A percentile compares a stretch with the other conserved stretches of the same genome.
These are phyloP conservation scores for Odontamblyopus lacepedii DNA, from an alignment of 2,797 vertebrate genomes.

Conservation along the genomic window DNA sequence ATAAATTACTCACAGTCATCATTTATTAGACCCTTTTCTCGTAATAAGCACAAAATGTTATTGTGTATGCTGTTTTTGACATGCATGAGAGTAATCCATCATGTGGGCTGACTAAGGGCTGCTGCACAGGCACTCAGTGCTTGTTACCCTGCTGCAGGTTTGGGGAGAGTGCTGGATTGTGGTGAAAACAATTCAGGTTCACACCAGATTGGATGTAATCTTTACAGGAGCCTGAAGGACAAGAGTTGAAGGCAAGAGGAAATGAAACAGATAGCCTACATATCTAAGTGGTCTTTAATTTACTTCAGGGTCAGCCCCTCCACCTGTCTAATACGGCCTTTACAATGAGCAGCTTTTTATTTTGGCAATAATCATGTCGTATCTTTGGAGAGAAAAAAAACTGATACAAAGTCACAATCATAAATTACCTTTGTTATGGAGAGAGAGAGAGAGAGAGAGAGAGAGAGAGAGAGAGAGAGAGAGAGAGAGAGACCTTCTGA, in stretches of 20 bases:
- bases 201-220: constrained; percentile 39
- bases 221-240: constrained; percentile 37
- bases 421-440: too few species aligned
- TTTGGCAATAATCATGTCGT: neutral
- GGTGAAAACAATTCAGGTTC: constrained; percentile 37
- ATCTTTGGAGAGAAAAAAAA: neutral
- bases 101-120: constrained; percentile 26
- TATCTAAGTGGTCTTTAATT: constrained; percentile 51
- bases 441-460: too few species aligned
- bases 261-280: constrained; percentile 58
- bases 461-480: too few species aligned
- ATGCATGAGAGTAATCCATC: constrained; percentile 22
- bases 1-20: neutral
- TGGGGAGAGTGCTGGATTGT: constrained; percentile 6
- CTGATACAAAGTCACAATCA: neutral
- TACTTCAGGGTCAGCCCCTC: constrained; percentile 10
- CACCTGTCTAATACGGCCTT: constrained; percentile 17
- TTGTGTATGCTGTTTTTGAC: constrained; percentile 14
- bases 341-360: neutral
- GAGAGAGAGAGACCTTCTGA: neutral
- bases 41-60: neutral
- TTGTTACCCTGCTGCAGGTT: constrained; percentile 9
- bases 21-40: neutral
- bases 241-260: constrained; percentile 40
- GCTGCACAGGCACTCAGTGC: constrained; percentile 18